These are phyloP conservation scores for Callyntrura sp. DNA, from an alignment of 2,888 invertebrate genomes.

Conservation along the genomic window DNA sequence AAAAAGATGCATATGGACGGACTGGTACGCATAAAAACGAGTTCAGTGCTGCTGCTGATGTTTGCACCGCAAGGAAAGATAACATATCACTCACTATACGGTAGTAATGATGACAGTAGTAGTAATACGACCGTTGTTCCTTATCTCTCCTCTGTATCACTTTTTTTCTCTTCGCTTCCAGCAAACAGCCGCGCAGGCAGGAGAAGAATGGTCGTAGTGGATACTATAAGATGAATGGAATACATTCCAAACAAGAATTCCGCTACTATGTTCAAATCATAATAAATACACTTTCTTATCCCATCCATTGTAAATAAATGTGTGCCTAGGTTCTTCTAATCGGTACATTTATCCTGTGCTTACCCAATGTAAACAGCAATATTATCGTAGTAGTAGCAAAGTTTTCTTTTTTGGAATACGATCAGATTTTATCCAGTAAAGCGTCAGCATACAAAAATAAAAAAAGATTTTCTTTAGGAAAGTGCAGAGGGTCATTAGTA, in stretches of 20 bases:
- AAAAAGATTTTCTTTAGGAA: constrained; percentile 45
- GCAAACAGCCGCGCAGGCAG: not conserved
- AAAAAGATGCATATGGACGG: no score
- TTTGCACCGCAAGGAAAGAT: not conserved
- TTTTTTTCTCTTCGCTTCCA: not conserved
- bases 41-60: not conserved
- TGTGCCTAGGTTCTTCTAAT: not conserved
- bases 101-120: constrained; percentile 36
- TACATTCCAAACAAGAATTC: not conserved
- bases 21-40: no score
- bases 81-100: constrained; percentile 7
- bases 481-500: constrained; percentile 72
- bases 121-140: not conserved
- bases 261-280: not conserved
- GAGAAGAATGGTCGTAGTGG: not conserved
- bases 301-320: not conserved
- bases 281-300: not conserved
- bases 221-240: not conserved
- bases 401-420: constrained; percentile 3
- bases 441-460: constrained; percentile 35
- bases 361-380: not conserved
- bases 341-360: not conserved
- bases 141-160: constrained; percentile 53
- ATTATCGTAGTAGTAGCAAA: not conserved
- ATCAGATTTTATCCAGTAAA: constrained; percentile 36